Conservation (phyloP, 2,888 invertebrate genomes). For the Melangyna quadrimaculata region DNA sequence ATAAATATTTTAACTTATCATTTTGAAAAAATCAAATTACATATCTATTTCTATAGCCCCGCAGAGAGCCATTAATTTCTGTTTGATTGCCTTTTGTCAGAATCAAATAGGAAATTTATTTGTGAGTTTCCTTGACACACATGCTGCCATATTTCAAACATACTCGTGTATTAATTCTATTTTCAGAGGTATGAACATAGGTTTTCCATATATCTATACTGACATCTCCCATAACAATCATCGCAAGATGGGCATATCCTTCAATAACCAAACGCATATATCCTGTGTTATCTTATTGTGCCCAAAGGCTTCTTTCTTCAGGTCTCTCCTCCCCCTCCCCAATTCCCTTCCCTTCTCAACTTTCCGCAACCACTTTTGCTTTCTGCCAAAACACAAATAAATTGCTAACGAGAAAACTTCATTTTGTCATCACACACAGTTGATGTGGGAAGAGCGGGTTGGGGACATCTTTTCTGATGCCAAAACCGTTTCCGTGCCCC, state of each 20-base stretch:
- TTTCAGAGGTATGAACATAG: neutral
- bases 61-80: constrained; percentile 65
- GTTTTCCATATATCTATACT: neutral
- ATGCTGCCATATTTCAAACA: constrained; percentile 38
- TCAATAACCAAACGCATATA: constrained; percentile 65
- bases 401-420: constrained; percentile 72
- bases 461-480: constrained; percentile 24
- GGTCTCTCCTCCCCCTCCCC: neutral
- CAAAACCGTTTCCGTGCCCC: constrained; percentile 39
- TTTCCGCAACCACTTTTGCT: neutral
- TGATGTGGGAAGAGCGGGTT: neutral
- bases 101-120: constrained; percentile 67
- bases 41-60: constrained; percentile 39
- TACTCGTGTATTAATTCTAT: neutral
- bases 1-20: neutral
- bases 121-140: constrained; percentile 32
- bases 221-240: constrained; percentile 64
- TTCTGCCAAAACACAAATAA: constrained; percentile 68
- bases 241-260: constrained; percentile 62
- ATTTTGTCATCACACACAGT: constrained; percentile 65
- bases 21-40: constrained; percentile 67
- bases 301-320: constrained; percentile 55
- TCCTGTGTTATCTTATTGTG: constrained; percentile 71
- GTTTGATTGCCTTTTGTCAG: constrained; percentile 68
- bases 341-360: neutral